Percentiles rank a stretch among this genome's conserved stretches.
Conservation (phyloP, 2,113 vertebrate genomes). For the Pagrus major region DNA sequence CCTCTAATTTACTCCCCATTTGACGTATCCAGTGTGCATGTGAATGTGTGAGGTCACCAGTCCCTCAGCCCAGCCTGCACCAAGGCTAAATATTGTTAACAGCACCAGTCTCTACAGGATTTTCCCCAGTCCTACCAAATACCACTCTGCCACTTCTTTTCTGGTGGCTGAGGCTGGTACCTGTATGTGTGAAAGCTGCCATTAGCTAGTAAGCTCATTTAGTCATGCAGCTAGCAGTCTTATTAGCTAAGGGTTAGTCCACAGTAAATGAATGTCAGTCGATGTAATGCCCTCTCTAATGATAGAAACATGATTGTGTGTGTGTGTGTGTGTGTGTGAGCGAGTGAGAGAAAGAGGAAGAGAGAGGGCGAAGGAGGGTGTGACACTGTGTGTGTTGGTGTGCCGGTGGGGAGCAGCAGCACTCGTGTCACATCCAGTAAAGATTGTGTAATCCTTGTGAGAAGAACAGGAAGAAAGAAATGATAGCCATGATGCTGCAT, state of each 20-base stretch:
- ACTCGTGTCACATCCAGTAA: slow-evolving; percentile 7
- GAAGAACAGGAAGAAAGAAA: background rate
- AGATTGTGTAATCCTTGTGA: slow-evolving; percentile 10
- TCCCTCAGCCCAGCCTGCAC: no score
- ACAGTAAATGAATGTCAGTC: no score
- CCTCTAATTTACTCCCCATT: no score
- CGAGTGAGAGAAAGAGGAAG: background rate
- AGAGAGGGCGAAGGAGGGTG: background rate
- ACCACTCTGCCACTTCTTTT: background rate
- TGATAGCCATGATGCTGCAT: background rate
- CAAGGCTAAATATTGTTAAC: no score
- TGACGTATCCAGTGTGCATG: no score
- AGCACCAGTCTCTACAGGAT: background rate
- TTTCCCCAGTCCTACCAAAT: background rate
- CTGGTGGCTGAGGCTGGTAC: background rate
- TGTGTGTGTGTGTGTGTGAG: background rate
- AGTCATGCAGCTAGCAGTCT: no score
- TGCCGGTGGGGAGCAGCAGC: background rate
- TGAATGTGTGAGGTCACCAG: no score
- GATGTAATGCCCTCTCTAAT: no score
- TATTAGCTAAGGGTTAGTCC: no score
- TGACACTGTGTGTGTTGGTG: background rate
- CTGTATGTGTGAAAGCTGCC: no score
- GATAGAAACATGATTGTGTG: no score
- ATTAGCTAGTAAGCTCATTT: no score